Percentiles rank a stretch among this genome's conserved stretches.
Conservation (phyloP, 37 sponge, comb jelly and placozoan genomes). For the Halisarca cf. caerulea region DNA sequence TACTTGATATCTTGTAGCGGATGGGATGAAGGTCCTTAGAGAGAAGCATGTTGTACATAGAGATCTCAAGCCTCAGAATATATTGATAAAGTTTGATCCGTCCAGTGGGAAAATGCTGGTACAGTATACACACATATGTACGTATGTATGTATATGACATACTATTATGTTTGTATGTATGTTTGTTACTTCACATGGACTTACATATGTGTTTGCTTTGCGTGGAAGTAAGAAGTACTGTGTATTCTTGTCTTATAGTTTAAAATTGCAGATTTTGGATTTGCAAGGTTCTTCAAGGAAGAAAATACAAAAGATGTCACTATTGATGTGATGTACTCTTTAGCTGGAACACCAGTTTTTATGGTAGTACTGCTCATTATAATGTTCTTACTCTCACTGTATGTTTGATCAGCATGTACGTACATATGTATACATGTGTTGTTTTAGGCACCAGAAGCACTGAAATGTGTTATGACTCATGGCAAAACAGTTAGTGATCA, state of each 20-base stretch:
- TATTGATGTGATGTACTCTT: slow-evolving; percentile 56
- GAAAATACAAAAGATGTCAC: slow-evolving; percentile 61
- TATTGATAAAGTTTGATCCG: slow-evolving; percentile 73
- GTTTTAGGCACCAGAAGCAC: slow-evolving; percentile 89
- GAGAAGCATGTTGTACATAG: slow-evolving; percentile 79
- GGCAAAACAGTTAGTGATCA: slow-evolving; percentile 67
- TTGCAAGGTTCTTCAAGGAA: slow-evolving; percentile 81
- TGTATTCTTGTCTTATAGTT: slow-evolving; percentile 41
- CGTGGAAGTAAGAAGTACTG: background rate
- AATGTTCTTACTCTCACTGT: background rate
- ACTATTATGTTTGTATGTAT: background rate
- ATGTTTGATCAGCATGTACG: background rate
- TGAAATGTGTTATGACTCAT: slow-evolving; percentile 82
- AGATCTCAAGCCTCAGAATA: slow-evolving; percentile 91
- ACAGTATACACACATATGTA: no score
- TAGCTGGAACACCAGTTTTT: slow-evolving; percentile 97
- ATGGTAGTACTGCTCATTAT: slow-evolving; percentile 56
- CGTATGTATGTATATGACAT: slow-evolving; percentile 5
- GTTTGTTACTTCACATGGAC: no score
- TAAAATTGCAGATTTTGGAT: slow-evolving; percentile 94
- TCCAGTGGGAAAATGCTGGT: slow-evolving; percentile 68
- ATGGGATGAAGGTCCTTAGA: slow-evolving; percentile 79
- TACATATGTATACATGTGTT: background rate
- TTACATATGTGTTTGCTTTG: background rate
- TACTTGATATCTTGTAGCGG: slow-evolving; percentile 50